Evolutionary conservation across 2,113 vertebrate genomes (phyloP).

Genomic region (Tetrao urogallus): DNA sequence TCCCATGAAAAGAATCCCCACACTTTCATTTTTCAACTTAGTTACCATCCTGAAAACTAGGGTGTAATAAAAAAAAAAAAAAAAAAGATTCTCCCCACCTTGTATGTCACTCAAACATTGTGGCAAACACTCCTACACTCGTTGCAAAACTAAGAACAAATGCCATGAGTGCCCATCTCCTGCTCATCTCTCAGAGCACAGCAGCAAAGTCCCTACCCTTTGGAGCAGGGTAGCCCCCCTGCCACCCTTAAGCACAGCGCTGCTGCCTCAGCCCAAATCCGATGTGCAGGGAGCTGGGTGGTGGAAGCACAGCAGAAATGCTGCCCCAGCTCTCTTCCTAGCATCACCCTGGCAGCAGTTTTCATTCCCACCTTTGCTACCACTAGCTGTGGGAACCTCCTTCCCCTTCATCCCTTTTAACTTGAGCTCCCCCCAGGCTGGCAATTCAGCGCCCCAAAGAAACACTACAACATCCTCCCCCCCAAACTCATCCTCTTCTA

Average conservation of each 20-base stretch:
- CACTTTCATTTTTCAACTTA: neutral
- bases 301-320: neutral
- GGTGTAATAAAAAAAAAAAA: neutral
- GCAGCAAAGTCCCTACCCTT: neutral
- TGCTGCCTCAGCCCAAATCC: neutral
- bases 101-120: neutral
- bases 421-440: neutral
- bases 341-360: neutral
- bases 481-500: neutral
- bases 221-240: neutral
- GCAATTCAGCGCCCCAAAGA: neutral
- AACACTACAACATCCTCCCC: neutral
- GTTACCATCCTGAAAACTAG: neutral
- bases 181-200: neutral
- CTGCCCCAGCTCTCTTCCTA: neutral
- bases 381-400: neutral
- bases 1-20: neutral
- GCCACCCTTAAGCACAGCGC: neutral
- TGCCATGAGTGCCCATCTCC: neutral
- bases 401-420: slow-evolving; percentile 7
- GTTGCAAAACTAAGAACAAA: neutral
- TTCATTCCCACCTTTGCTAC: neutral
- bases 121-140: neutral
- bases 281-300: neutral
- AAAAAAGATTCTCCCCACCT: neutral